Evolutionary conservation across 2,113 vertebrate genomes (phyloP).

Genomic region (Cynoglossus semilaevis): DNA sequence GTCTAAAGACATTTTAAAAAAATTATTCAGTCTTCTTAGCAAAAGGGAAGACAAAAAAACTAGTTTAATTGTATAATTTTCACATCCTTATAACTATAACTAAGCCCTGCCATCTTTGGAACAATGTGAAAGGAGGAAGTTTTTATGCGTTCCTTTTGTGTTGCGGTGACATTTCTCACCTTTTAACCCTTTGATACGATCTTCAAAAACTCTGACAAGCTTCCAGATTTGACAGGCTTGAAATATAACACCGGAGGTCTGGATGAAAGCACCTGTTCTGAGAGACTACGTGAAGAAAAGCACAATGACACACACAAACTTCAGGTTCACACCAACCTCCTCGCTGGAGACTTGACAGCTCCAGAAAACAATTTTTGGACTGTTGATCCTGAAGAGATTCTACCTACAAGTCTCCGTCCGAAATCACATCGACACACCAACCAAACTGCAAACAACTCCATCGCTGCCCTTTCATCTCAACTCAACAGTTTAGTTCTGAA

Average conservation of each 20-base stretch:
- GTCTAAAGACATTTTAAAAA: slow-evolving; percentile 29
- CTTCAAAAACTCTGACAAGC: not conserved
- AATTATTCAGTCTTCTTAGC: slow-evolving; percentile 23
- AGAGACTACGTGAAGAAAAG: slow-evolving; percentile 5
- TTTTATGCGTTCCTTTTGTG: slow-evolving; percentile 9
- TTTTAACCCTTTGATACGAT: slow-evolving; percentile 9
- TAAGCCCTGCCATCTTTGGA: too few relatives aligned
- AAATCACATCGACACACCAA: not conserved
- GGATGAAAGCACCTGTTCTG: slow-evolving; percentile 14
- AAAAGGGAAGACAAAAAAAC: not conserved
- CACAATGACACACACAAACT: not conserved
- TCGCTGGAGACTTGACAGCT: slow-evolving; percentile 38
- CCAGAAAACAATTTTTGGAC: slow-evolving; percentile 52
- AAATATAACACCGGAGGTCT: slow-evolving; percentile 19
- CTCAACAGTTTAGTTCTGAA: slow-evolving; percentile 32
- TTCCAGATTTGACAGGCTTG: slow-evolving; percentile 5
- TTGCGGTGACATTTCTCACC: slow-evolving; percentile 5
- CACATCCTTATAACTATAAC: too few relatives aligned
- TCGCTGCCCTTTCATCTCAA: slow-evolving; percentile 43
- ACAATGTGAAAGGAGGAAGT: too few relatives aligned
- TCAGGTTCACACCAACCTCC: not conserved
- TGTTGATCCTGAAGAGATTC: slow-evolving; percentile 46
- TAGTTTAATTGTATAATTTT: too few relatives aligned
- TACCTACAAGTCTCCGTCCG: slow-evolving; percentile 15
- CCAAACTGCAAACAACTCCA: slow-evolving; percentile 20